Base-by-base conservation (phyloP, 2,797 vertebrate genomes). In the Argya squamiceps region DNA sequence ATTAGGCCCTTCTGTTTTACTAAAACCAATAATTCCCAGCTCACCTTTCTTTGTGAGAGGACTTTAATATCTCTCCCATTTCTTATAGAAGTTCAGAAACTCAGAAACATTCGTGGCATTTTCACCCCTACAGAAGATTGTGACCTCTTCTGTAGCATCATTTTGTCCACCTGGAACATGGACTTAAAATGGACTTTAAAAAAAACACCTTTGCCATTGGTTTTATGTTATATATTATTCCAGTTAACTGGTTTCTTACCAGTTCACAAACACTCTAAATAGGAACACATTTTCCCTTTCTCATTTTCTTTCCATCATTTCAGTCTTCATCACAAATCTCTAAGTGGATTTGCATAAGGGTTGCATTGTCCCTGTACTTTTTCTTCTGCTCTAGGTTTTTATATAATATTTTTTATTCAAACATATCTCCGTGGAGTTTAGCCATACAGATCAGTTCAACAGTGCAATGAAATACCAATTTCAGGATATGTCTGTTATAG, bases 391-490 rank as follows among this genome's bases (percentile, higher is more conserved):
- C 22, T 53, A 73, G 12, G 36, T 64, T 89, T 84, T 93, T 53
- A 37, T 41, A 34, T 15, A 30, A n/a, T 62, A n/a, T 32, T n/a
- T 70, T 69, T 83, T 68, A 75, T 84, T 88, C 30, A 69, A 62
- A 34, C 34, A 3, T 59, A 30, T 67, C 39, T 92, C 85, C 47
- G 12, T 84, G 60, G 55, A 68, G 30, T 73, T 92, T 23, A 84
- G 43, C 19, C 36, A 84, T 32, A 27, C 11, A 49, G 10, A 55
- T 83, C 67, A 74, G 60, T 89, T 92, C 56, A 89, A 37, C 20
- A 83, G 41, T 71, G 58, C 58, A 80, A 58, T 39, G 59, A 93
- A 95, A 94, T 65, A 37, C 1, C 41, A 87, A 4, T 44, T 88
- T 86, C 9, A 65, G 30, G 26, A 11, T 74, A 43, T 46, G 8